Evolutionary conservation across 1,140 invertebrate species (phyloP), one percentile per base, ranked within the genome.

Genomic region (Adoxophyes honmai): DNA sequence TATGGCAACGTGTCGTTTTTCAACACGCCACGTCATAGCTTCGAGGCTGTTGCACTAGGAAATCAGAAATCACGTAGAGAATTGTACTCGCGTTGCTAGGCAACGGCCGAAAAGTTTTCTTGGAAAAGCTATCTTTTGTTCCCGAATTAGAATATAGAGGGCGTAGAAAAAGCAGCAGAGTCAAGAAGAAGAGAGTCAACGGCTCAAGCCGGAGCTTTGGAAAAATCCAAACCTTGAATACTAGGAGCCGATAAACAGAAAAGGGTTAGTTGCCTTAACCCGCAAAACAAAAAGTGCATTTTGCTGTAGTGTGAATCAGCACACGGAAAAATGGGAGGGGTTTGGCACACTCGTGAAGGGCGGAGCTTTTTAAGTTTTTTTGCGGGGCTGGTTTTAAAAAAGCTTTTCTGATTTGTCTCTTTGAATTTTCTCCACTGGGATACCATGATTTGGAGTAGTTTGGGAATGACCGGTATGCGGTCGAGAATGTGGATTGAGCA

Each of bases 381-480:
- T 55, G 4, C 13, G 34, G 6, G 53, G 53, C 54, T 66, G 51
- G 65, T 55, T 77, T 70, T 81, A 83, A 84, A 86, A 86, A 84
- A 78, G 70, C 68, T 70, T 73, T 75, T 77, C 71, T 73, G 73
- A 76, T 74, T 71, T 69, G 75, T 71, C 66, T 63, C 60, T 87
- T 86, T 88, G 81, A 89, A 89, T 86, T 88, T 88, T 84, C 70
- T 75, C 28, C 42, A 86, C 73, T 59, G 73, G 81, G 83, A 68
- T 13, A 65, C 2, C 73, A 88, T 58, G 57, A 66, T 57, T 21
- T 5, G 3, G 4, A 67, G 65, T 9, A 72, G 78, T 62, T 77
- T 4, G 59, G 54, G 68, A 78, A 86, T 87, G 69, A 55, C 73
- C 52, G 76, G 77, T 64, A 87, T 82, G 75, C 58, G 36, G 56